Percentiles rank a stretch among this genome's conserved stretches.
Conservation (phyloP, 2,888 invertebrate genomes). For the Troilus luridus region DNA sequence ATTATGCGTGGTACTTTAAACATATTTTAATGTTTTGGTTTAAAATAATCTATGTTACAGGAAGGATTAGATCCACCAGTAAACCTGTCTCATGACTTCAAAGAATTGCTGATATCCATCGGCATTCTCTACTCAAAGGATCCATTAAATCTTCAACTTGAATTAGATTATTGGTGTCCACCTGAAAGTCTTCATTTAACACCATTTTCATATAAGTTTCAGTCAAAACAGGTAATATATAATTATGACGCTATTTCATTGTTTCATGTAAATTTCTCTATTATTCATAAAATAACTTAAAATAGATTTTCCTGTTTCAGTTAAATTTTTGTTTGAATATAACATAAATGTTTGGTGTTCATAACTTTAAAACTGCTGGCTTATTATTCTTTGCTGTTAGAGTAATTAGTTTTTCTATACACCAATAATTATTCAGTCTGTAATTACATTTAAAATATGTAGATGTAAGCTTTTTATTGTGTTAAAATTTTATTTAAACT, state of each 20-base stretch:
- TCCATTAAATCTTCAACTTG: conserved; percentile 78
- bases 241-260: background rate
- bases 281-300: background rate
- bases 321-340: background rate
- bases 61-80: conserved; percentile 69
- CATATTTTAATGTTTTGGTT: background rate
- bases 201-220: conserved; percentile 68
- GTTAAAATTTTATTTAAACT: background rate
- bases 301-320: background rate
- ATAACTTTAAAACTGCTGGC: background rate
- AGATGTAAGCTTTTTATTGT: background rate
- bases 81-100: conserved; percentile 84
- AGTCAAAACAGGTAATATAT: conserved; percentile 69
- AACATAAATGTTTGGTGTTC: background rate
- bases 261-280: no score
- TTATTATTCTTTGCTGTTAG: background rate
- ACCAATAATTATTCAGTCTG: background rate
- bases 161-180: conserved; percentile 88
- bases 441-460: background rate
- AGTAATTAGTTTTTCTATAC: background rate
- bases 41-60: conserved; percentile 63
- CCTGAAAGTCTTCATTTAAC: conserved; percentile 68
- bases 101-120: conserved; percentile 84
- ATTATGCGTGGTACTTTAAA: background rate
- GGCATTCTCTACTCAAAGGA: conserved; percentile 85